These are phyloP conservation scores for Varecia variegata DNA, from an alignment of 2,797 vertebrate genomes.

Conservation along the genomic window DNA sequence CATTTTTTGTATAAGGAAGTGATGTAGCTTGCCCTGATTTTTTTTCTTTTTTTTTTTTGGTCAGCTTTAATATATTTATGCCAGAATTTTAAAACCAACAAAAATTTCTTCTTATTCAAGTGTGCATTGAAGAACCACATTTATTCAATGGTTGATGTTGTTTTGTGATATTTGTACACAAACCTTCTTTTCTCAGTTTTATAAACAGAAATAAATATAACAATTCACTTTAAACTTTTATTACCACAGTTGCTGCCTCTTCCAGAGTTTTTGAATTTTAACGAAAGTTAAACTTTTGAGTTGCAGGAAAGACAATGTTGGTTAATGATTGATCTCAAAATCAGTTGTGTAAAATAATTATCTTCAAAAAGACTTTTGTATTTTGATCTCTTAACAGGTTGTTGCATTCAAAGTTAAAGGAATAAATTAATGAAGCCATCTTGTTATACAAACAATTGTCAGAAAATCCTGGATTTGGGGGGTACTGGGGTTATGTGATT, in stretches of 20 bases:
- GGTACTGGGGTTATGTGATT: not conserved
- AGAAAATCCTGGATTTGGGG: constrained; percentile 1
- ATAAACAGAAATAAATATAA: constrained; percentile 79
- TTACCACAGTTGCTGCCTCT: constrained; percentile 81
- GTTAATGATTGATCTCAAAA: constrained; percentile 55
- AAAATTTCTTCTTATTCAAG: constrained; percentile 83
- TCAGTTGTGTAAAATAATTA: not conserved
- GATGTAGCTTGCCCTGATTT: constrained; percentile 93
- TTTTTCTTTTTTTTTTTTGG: constrained; percentile 79
- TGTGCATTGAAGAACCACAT: constrained; percentile 87
- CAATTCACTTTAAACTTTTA: constrained; percentile 82
- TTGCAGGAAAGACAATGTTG: constrained; percentile 50
- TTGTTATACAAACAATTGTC: not conserved
- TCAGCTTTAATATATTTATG: constrained; percentile 93
- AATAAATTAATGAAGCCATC: not conserved
- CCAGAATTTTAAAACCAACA: constrained; percentile 87
- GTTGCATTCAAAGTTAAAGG: not conserved
- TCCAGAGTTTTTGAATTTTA: constrained; percentile 56
- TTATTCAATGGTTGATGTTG: constrained; percentile 91
- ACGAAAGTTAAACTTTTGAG: constrained; percentile 61
- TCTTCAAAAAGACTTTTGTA: constrained; percentile 1
- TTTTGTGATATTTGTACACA: constrained; percentile 98
- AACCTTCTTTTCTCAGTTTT: constrained; percentile 89
- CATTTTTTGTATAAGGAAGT: constrained; percentile 97
- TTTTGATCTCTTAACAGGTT: constrained; percentile 12